phyloP scores from a whole-genome alignment of 2,113 vertebrate species.

The Phoenicopterus ruber region DNA sequence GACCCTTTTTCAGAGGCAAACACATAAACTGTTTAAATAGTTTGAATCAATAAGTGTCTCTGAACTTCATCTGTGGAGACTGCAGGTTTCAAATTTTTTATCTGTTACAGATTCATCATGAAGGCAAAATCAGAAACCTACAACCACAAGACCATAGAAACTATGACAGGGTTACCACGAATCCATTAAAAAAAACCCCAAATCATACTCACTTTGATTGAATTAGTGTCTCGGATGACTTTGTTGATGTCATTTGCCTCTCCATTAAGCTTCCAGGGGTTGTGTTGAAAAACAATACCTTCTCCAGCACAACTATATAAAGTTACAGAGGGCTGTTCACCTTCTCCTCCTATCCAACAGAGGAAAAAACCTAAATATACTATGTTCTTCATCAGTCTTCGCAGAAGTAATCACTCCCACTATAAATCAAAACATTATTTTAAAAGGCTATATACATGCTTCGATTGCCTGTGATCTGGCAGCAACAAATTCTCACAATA shows the following conservation, averaged over 20 bases:
- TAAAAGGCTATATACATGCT: neutral
- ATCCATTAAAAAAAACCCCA: neutral
- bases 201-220: slow-evolving; percentile 81
- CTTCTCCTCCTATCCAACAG: slow-evolving; percentile 69
- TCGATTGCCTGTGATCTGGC: neutral
- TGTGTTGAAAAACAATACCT: slow-evolving; percentile 90
- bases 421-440: neutral
- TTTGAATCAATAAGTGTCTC: neutral
- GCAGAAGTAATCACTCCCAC: neutral
- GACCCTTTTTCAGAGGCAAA: neutral
- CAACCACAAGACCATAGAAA: neutral
- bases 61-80: neutral
- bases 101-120: neutral
- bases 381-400: neutral
- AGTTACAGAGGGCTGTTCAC: slow-evolving; percentile 77
- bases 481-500: neutral
- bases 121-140: neutral
- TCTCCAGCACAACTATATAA: slow-evolving; percentile 96
- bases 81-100: neutral
- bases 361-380: neutral
- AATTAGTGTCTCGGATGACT: slow-evolving; percentile 88
- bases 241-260: slow-evolving; percentile 90
- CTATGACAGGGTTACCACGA: neutral
- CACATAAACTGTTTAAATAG: neutral
- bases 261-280: slow-evolving; percentile 82